Conservation (phyloP, 2,888 invertebrate genomes). For the Apodemia zela region DNA sequence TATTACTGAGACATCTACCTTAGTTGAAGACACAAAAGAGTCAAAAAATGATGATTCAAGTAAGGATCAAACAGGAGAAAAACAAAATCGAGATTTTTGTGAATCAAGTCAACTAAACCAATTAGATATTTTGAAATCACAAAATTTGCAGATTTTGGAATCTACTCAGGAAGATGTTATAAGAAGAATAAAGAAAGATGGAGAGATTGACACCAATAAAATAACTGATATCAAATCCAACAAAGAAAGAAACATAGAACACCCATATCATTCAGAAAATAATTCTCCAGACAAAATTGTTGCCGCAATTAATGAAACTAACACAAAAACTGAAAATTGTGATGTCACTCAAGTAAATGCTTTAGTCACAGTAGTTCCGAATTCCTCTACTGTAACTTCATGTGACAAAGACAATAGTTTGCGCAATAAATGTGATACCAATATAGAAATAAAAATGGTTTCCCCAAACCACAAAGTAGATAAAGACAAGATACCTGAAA, state of each 20-base stretch:
- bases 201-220: not conserved
- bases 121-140: not conserved
- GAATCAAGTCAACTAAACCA: slow-evolving; percentile 6
- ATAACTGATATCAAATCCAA: not conserved
- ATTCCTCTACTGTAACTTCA: not conserved
- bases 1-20: not conserved
- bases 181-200: not conserved
- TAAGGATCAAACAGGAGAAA: not conserved
- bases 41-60: slow-evolving; percentile 17
- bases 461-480: not conserved
- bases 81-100: not conserved
- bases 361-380: not conserved
- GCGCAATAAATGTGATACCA: not conserved
- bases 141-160: not conserved
- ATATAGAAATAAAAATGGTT: not conserved
- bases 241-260: not conserved
- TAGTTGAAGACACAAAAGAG: not conserved
- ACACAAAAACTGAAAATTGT: not conserved
- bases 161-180: not conserved
- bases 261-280: not conserved
- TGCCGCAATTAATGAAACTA: not conserved
- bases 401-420: not conserved
- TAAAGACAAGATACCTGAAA: not conserved
- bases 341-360: not conserved
- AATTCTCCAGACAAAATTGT: not conserved